Evolutionary conservation across 2,113 vertebrate genomes (phyloP).

Genomic region (Oxyruncus cristatus): DNA sequence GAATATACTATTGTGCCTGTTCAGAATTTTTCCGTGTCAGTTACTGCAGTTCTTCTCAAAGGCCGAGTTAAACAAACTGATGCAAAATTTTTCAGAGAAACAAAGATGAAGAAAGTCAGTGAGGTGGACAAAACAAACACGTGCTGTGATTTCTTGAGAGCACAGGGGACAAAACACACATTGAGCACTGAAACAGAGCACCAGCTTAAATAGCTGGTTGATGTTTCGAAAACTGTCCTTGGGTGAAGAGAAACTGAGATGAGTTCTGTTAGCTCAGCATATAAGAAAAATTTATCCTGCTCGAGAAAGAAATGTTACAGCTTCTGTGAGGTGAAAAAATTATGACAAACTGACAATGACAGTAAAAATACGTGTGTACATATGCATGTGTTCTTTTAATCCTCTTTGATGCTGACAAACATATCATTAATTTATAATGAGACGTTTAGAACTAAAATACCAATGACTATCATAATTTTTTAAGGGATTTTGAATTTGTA

Average conservation of each 20-base stretch:
- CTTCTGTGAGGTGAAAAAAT: not conserved
- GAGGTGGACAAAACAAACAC: not conserved
- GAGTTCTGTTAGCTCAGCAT: not conserved
- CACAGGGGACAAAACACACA: not conserved
- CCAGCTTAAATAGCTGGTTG: not conserved
- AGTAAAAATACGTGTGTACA: accelerated
- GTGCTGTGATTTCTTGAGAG: not conserved
- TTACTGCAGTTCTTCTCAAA: not conserved
- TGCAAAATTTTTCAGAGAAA: not conserved
- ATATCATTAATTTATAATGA: not conserved
- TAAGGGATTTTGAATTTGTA: not conserved
- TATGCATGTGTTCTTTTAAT: not conserved
- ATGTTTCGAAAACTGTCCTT: not conserved
- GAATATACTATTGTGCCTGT: not conserved
- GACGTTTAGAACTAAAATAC: not conserved
- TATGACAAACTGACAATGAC: not conserved
- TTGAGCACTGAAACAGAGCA: not conserved
- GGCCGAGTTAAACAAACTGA: not conserved
- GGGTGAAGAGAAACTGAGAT: not conserved
- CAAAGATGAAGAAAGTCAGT: not conserved
- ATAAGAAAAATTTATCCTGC: not conserved
- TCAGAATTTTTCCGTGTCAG: not conserved
- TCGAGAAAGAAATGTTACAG: not conserved
- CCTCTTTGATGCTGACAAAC: not conserved
- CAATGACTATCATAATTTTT: not conserved